phyloP scores from a whole-genome alignment of 2,888 invertebrate species.

The Drosophila putrida region DNA sequence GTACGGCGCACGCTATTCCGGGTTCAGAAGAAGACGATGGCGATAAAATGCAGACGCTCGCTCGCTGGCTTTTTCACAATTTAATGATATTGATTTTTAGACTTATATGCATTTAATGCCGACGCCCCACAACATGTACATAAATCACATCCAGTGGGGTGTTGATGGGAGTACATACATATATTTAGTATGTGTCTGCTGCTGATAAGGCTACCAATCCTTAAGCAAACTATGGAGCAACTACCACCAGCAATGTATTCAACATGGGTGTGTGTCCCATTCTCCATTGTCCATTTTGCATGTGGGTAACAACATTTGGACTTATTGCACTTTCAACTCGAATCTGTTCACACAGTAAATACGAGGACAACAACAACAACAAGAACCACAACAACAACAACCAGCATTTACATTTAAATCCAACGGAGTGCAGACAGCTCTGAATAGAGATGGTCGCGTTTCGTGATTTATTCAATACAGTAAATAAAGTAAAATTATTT shows the following conservation, averaged over 20 bases:
- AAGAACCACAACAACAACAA: constrained; percentile 23
- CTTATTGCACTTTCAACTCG: constrained; percentile 41
- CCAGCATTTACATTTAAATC: constrained; percentile 31
- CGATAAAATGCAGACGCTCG: constrained; percentile 55
- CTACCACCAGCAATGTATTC: constrained; percentile 47
- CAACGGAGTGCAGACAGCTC: constrained; percentile 12
- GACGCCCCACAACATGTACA: constrained; percentile 25
- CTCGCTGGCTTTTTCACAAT: constrained; percentile 6
- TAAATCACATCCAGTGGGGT: constrained; percentile 25
- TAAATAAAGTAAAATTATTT: not conserved
- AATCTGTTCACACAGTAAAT: constrained; percentile 20
- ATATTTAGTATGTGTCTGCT: constrained; percentile 23
- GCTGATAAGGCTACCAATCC: constrained; percentile 58
- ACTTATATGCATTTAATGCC: constrained; percentile 36
- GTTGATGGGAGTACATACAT: constrained; percentile 15
- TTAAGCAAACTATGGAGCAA: constrained; percentile 28
- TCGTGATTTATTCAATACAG: not conserved
- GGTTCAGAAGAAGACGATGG: constrained; percentile 21
- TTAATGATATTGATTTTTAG: constrained; percentile 52
- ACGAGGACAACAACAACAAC: constrained; percentile 7
- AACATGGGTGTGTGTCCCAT: constrained; percentile 8
- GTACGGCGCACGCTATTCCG: constrained; percentile 49
- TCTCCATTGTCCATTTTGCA: constrained; percentile 39
- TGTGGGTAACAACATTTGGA: constrained; percentile 35
- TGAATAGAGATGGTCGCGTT: constrained; percentile 23